These are phyloP conservation scores for Agapetus fuscipes DNA, from an alignment of 2,888 invertebrate species.

Conservation along the genomic window DNA sequence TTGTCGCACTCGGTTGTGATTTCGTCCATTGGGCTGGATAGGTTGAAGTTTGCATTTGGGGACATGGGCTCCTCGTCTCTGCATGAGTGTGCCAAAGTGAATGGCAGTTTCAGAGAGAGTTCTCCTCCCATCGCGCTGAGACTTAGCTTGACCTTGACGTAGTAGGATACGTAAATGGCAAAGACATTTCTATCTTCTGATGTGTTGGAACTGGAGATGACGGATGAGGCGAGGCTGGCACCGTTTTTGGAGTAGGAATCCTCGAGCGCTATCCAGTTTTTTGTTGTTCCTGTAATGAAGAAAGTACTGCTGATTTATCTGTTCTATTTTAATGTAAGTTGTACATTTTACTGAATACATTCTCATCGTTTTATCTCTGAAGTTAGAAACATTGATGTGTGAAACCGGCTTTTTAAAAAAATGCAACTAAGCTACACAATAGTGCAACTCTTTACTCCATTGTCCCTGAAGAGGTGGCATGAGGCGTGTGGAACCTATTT, in stretches of 20 bases:
- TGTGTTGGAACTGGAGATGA: constrained; percentile 41
- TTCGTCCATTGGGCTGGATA: constrained; percentile 30
- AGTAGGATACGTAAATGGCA: constrained; percentile 85
- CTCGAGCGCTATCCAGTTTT: constrained; percentile 88
- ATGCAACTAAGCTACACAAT: no score
- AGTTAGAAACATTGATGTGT: no score
- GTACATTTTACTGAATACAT: no score
- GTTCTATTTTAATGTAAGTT: no score
- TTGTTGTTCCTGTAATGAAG: constrained; percentile 67
- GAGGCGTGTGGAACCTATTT: no score
- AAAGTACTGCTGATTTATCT: no score
- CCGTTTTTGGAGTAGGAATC: constrained; percentile 68
- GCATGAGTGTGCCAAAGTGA: constrained; percentile 66
- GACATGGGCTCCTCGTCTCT: constrained; percentile 47
- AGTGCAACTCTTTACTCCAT: no score
- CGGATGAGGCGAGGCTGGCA: constrained; percentile 52
- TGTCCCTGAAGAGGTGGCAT: no score
- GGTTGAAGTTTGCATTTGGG: constrained; percentile 8
- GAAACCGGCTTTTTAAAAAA: no score
- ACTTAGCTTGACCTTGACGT: constrained; percentile 77
- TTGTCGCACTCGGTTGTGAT: constrained; percentile 39
- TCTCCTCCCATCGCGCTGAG: constrained; percentile 76
- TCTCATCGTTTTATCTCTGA: no score
- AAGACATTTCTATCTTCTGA: constrained; percentile 77
- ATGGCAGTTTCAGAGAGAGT: constrained; percentile 69